Evolutionary conservation across 2,797 vertebrate species (phyloP).

Genomic region (Synaphobranchus kaupii): DNA sequence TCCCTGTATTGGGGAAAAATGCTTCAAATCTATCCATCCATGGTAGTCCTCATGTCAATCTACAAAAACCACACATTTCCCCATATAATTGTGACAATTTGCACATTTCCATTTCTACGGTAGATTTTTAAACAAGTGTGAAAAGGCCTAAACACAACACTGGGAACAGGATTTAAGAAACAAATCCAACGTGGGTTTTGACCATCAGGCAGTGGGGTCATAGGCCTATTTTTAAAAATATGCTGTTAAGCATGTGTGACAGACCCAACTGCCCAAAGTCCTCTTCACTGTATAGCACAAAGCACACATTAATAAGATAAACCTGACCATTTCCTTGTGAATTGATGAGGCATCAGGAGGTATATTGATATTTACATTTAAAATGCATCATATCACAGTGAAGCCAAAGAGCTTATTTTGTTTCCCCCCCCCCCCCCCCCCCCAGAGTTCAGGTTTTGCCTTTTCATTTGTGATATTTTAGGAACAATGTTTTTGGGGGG

Average conservation of each 20-base stretch:
- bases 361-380: background rate
- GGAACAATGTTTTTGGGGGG: constrained; percentile 22
- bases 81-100: background rate
- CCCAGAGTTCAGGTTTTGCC: background rate
- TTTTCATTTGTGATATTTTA: constrained; percentile 24
- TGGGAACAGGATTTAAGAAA: background rate
- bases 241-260: background rate
- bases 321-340: background rate
- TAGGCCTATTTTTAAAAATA: background rate
- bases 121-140: background rate
- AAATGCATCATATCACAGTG: constrained; percentile 5
- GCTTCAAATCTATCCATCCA: background rate
- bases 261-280: background rate
- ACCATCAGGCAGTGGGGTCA: background rate
- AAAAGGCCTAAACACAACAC: background rate
- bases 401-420: background rate
- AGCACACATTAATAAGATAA: background rate
- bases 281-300: background rate
- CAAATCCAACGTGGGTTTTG: background rate
- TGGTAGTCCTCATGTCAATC: background rate
- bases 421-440: constrained; percentile 7
- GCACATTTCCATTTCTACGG: background rate
- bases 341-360: background rate
- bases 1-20: constrained; percentile 22
- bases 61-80: background rate